phyloP scores from a whole-genome alignment of 2,113 vertebrate genomes.

The Lepisosteus oculatus region DNA sequence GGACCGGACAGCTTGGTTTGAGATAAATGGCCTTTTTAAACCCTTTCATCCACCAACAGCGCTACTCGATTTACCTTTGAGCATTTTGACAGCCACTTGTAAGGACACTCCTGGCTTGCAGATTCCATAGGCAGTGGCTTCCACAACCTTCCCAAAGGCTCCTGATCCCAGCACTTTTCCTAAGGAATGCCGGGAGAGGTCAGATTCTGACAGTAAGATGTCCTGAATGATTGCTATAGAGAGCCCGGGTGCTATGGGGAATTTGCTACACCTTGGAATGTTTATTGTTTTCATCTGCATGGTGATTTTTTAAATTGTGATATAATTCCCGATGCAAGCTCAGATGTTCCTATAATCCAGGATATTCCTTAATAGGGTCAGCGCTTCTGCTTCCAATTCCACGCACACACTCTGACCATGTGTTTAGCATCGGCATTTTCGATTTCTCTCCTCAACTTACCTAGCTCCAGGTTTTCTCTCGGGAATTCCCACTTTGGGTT shows the following conservation, averaged over 20 bases:
- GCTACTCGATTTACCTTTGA: constrained; percentile 84
- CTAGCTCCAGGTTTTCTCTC: constrained; percentile 89
- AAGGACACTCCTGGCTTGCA: constrained; percentile 72
- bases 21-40: no score
- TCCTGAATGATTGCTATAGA: no score
- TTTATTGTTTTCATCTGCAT: no score
- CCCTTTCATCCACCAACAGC: no score
- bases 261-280: no score
- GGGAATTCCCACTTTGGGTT: constrained; percentile 92
- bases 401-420: constrained; percentile 17
- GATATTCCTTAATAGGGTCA: no score
- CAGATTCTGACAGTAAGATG: neutral
- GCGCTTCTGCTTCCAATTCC: no score
- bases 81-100: constrained; percentile 95
- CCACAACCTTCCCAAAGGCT: constrained; percentile 91
- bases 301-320: no score
- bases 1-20: no score
- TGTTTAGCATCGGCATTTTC: constrained; percentile 11
- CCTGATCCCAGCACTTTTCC: constrained; percentile 87
- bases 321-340: no score
- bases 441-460: constrained; percentile 56
- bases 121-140: constrained; percentile 89
- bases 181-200: constrained; percentile 39
- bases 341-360: no score
- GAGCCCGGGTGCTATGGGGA: no score